These are phyloP conservation scores for Spermophilus dauricus DNA, from an alignment of 2,113 vertebrate species.

Conservation along the genomic window DNA sequence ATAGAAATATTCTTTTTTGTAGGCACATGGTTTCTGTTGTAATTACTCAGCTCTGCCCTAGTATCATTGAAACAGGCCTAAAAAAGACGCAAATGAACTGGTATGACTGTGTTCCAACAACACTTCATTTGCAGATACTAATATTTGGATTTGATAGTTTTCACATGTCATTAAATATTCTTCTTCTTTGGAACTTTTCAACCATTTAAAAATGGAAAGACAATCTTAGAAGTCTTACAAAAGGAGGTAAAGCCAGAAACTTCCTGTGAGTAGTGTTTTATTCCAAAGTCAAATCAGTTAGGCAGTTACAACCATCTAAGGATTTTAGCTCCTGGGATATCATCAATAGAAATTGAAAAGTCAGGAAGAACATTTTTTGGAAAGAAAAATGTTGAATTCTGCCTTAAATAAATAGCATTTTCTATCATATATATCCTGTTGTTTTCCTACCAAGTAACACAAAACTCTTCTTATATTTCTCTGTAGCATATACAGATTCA, in stretches of 20 bases:
- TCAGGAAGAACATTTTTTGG: neutral
- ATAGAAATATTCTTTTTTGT: neutral
- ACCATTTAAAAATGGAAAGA: neutral
- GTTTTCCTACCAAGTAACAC: neutral
- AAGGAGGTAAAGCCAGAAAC: neutral
- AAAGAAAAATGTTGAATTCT: constrained; percentile 7
- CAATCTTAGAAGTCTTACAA: neutral
- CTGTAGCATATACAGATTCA: neutral
- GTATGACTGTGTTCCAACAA: neutral
- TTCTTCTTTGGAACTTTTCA: neutral
- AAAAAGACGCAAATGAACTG: neutral
- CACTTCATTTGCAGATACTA: neutral
- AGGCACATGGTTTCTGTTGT: neutral
- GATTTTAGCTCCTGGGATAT: neutral
- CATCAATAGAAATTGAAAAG: neutral
- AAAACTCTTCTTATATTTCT: neutral
- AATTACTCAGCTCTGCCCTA: neutral
- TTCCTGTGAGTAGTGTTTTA: neutral
- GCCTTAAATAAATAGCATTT: neutral
- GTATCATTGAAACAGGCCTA: neutral
- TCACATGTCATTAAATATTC: neutral
- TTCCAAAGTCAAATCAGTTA: neutral
- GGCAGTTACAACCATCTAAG: neutral
- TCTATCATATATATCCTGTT: neutral
- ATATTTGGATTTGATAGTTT: neutral